These are phyloP conservation scores for Crotalus viridis DNA, from an alignment of 2,113 vertebrate species.

Conservation along the genomic window DNA sequence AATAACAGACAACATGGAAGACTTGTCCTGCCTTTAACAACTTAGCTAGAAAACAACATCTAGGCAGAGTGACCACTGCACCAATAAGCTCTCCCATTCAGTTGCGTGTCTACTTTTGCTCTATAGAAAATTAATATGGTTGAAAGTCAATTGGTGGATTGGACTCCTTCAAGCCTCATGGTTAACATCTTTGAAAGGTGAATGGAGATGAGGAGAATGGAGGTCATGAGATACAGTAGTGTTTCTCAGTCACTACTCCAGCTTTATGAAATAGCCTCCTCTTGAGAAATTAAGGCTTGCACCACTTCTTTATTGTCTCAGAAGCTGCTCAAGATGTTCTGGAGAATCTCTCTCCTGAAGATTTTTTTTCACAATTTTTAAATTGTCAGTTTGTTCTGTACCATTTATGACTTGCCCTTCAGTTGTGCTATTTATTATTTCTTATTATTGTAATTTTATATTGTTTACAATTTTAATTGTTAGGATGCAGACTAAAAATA, in stretches of 20 bases:
- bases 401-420: background rate
- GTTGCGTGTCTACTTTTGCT: background rate
- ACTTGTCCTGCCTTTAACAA: background rate
- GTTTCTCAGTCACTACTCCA: background rate
- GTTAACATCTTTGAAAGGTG: background rate
- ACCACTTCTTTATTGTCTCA: background rate
- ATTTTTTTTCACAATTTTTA: background rate
- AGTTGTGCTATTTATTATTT: background rate
- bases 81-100: background rate
- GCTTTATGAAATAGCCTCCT: background rate
- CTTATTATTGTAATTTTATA: background rate
- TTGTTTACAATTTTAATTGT: background rate
- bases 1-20: background rate
- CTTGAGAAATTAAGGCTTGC: background rate
- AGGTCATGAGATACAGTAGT: background rate
- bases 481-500: background rate
- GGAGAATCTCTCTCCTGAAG: background rate
- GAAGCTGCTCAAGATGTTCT: background rate
- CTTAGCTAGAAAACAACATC: background rate
- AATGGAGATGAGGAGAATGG: background rate
- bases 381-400: background rate
- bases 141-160: no score
- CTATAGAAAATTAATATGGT: background rate
- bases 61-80: background rate
- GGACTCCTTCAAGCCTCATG: background rate